A percentile compares a stretch with the other conserved stretches of the same genome.
Conservation (phyloP, 2,113 vertebrate species). For the Marmota monax region DNA sequence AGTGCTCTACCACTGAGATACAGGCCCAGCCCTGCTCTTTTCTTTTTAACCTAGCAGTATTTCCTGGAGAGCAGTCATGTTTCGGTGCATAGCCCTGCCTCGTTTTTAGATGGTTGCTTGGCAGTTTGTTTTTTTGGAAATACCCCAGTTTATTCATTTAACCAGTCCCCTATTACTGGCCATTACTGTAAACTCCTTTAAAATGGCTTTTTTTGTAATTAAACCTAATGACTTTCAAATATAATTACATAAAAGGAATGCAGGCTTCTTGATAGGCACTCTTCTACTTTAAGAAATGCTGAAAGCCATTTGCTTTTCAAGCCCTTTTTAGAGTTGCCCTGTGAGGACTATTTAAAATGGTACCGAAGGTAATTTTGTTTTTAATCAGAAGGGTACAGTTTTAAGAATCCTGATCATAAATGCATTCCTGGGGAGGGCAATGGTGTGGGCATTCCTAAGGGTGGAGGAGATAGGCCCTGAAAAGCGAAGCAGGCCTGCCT, state of each 20-base stretch:
- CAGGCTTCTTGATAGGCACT: neutral
- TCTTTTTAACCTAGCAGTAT: neutral
- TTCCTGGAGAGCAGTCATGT: neutral
- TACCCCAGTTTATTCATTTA: neutral
- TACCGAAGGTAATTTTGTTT: neutral
- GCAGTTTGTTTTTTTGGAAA: neutral
- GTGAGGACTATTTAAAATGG: neutral
- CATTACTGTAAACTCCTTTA: neutral
- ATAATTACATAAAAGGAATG: neutral
- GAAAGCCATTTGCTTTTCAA: neutral
- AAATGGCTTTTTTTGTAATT: neutral
- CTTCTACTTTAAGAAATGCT: neutral
- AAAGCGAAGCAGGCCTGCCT: neutral
- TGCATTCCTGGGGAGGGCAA: neutral
- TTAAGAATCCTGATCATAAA: neutral
- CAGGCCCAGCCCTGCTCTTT: neutral
- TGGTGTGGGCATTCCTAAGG: neutral
- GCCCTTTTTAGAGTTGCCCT: neutral
- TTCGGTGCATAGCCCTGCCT: neutral
- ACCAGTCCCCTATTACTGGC: neutral
- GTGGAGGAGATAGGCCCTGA: neutral
- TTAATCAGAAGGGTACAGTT: neutral
- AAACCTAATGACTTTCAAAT: neutral
- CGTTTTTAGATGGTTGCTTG: neutral
- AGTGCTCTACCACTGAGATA: too few relatives aligned